A percentile compares a stretch with the other conserved stretches of the same genome.
phyloP scores from a whole-genome alignment of 92 coral and sea anemone genomes.

The Ricordea florida region DNA sequence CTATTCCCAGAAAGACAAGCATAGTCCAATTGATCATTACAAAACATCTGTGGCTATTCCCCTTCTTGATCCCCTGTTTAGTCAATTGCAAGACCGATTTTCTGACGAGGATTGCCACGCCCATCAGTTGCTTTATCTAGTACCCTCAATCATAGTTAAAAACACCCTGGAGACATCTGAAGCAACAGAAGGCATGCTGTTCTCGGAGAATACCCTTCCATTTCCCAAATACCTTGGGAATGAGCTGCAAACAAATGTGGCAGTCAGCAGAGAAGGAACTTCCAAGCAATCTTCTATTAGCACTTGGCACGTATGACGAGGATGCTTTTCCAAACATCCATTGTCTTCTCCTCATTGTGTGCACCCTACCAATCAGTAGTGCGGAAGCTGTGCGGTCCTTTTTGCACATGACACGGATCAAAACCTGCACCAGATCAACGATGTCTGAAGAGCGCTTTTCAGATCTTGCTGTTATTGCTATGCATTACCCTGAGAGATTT shows the following conservation, averaged over 20 bases:
- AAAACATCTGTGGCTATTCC: slow-evolving; percentile 57
- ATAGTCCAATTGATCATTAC: slow-evolving; percentile 35
- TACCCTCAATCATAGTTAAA: slow-evolving; percentile 23
- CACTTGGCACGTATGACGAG: slow-evolving; percentile 26
- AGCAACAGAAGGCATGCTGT: slow-evolving; percentile 44
- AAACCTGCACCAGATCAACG: slow-evolving; percentile 3
- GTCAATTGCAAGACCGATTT: slow-evolving; percentile 40
- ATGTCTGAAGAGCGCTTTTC: slow-evolving; percentile 31
- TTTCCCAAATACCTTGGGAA: slow-evolving; percentile 54
- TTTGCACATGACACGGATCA: slow-evolving; percentile 23
- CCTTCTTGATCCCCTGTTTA: slow-evolving; percentile 37
- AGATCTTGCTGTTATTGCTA: slow-evolving; percentile 14
- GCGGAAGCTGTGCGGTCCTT: slow-evolving; percentile 31
- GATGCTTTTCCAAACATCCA: slow-evolving; percentile 48
- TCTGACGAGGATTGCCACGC: slow-evolving; percentile 30
- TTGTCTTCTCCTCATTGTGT: slow-evolving; percentile 23
- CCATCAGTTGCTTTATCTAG: slow-evolving; percentile 32
- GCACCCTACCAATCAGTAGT: slow-evolving; percentile 47
- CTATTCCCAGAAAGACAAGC: slow-evolving; percentile 42
- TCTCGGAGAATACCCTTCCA: slow-evolving; percentile 48
- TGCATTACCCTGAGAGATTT: slow-evolving; percentile 35
- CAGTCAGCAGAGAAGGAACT: slow-evolving; percentile 38
- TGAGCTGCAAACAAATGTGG: slow-evolving; percentile 34
- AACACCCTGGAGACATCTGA: slow-evolving; percentile 40
- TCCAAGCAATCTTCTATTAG: slow-evolving; percentile 31